These are phyloP conservation scores for Amaurobius ferox DNA, from an alignment of 2,888 invertebrate genomes.

Conservation along the genomic window DNA sequence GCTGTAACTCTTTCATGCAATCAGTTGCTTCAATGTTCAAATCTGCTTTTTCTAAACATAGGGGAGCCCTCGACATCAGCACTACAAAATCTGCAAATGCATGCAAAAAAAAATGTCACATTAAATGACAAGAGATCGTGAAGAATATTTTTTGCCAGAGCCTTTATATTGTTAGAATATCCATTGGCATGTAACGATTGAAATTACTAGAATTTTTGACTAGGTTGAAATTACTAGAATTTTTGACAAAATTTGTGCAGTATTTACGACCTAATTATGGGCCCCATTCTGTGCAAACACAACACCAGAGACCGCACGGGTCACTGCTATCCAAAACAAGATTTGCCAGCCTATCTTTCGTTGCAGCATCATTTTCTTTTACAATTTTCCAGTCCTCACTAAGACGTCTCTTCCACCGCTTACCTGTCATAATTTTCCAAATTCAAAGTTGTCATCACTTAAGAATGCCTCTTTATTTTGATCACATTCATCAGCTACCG, in stretches of 20 bases:
- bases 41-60: too few relatives aligned
- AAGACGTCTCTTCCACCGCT: too few relatives aligned
- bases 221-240: neutral
- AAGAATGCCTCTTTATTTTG: too few relatives aligned
- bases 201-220: neutral
- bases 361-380: neutral
- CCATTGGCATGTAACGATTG: neutral
- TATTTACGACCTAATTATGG: neutral
- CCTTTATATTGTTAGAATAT: too few relatives aligned
- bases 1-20: too few relatives aligned
- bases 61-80: too few relatives aligned
- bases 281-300: neutral
- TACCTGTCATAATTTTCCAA: too few relatives aligned
- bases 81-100: neutral
- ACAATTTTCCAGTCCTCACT: constrained; percentile 1
- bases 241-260: neutral
- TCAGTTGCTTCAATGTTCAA: too few relatives aligned
- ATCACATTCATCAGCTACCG: too few relatives aligned
- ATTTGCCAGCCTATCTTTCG: neutral
- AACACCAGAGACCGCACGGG: neutral
- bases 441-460: too few relatives aligned
- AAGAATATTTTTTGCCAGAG: neutral
- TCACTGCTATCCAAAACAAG: neutral
- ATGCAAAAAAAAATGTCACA: neutral
- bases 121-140: neutral